Evolutionary conservation across 2,113 vertebrate genomes (phyloP), one percentile per base, ranked within the genome.

Genomic region (Tricholaema leucomelas): DNA sequence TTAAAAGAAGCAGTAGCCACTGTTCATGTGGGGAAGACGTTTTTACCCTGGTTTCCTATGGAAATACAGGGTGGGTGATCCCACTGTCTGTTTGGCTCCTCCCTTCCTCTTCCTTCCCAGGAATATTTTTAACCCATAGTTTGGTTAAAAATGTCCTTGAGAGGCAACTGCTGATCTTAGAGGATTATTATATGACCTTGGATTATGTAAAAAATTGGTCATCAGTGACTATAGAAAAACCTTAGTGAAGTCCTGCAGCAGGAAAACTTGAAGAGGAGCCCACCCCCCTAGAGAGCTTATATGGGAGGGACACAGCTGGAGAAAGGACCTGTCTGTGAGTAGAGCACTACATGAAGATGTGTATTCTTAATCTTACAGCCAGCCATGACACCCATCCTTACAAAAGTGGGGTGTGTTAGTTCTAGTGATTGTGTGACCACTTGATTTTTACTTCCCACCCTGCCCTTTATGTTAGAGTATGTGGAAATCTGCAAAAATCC

Each of bases 41-140:
- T 89, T 85, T 59, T 55, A 85, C 55, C 52, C 50, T 42, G 59
- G 36, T 89, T 96, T 96, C 89, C 81, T 93, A 82, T 85, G 75
- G 81, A 85, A 87, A 50, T 54, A 27, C 0, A 0, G 58, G 10
- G 36, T 23, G 81, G 54, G 65, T 93, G 81, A 92, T 89, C 79
- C 91, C 64, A 42, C 42, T 92, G 71, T 91, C 81, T 94, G 38
- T 88, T 83, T 92, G 93, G 72, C 93, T 94, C 87, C 91, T 95
- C 93, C 91, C 87, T 96, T 95, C 93, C 94, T 91, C 76, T 94
- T 94, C 81, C 89, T 89, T 91, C 15, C 40, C 55, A 77, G 72
- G 56, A 87, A 76, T 79, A 79, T 81, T 92, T 92, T 94, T 93
- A 95, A 95, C 87, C 63, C 66, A 24, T 85, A 36, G 10, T 69